A percentile compares a stretch with the other conserved stretches of the same genome.
Conservation (phyloP, 2,113 vertebrate species). For the Spheniscus mendiculus region DNA sequence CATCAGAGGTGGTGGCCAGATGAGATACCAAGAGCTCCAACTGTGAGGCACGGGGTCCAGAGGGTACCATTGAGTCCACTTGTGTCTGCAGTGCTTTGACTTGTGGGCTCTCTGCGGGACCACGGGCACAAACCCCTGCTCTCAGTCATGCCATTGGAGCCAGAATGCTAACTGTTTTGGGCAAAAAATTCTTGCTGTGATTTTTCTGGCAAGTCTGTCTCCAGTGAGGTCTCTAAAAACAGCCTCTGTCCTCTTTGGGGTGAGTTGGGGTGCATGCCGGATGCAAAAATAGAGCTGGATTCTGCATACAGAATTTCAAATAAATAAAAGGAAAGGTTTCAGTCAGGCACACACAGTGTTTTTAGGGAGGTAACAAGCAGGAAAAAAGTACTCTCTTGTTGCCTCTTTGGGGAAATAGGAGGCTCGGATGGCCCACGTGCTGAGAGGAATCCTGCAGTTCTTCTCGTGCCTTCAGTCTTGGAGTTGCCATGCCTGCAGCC, state of each 20-base stretch:
- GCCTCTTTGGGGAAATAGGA: neutral
- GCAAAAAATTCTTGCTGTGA: neutral
- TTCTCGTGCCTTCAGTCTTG: neutral
- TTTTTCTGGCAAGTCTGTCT: neutral
- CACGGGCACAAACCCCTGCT: neutral
- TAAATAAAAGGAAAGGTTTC: neutral
- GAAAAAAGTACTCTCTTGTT: neutral
- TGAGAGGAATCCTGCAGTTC: neutral
- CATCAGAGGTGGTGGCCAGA: neutral
- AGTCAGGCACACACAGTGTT: accelerated
- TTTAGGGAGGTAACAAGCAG: neutral
- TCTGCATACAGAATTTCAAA: neutral
- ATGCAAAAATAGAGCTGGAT: neutral
- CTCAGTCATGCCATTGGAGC: neutral
- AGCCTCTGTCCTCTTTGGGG: neutral
- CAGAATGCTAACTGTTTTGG: accelerated
- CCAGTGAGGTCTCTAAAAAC: neutral
- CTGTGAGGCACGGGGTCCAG: neutral
- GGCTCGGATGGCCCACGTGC: neutral
- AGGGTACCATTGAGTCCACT: neutral
- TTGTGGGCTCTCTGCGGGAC: neutral
- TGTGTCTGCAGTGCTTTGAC: neutral
- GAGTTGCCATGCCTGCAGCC: neutral
- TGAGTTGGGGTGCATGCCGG: accelerated
- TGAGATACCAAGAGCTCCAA: neutral